Conservation (phyloP, 2,888 invertebrate genomes). For the Trissonchulus sp. region DNA sequence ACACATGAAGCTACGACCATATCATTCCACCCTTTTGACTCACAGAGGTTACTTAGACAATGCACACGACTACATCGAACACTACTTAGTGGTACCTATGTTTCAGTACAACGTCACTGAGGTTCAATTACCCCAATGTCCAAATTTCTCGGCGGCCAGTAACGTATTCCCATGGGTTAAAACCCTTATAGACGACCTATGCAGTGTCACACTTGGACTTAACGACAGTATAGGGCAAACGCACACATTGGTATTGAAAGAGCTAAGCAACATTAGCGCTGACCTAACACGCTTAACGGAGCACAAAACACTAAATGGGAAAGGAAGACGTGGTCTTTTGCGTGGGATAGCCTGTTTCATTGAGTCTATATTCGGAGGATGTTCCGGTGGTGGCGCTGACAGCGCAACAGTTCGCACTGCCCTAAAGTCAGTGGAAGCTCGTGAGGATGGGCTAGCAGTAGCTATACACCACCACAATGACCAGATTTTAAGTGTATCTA, state of each 20-base stretch:
- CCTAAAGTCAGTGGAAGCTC: background rate
- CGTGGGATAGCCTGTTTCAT: background rate
- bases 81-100: background rate
- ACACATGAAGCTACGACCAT: background rate
- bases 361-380: background rate
- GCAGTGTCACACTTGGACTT: background rate
- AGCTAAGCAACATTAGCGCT: background rate
- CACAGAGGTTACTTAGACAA: background rate
- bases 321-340: background rate
- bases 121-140: background rate
- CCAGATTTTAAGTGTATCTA: background rate
- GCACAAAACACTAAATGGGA: background rate
- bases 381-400: background rate
- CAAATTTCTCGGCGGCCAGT: background rate
- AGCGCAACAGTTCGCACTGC: background rate
- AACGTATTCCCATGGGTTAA: background rate
- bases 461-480: background rate
- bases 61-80: background rate
- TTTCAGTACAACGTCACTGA: background rate
- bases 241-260: background rate
- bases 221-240: background rate
- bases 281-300: background rate
- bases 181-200: background rate
- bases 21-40: background rate
- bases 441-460: background rate